Evolutionary conservation across 2,797 vertebrate species (phyloP), one percentile per base, ranked within the genome.

Genomic region (Sternarchorhynchus goeldii): DNA sequence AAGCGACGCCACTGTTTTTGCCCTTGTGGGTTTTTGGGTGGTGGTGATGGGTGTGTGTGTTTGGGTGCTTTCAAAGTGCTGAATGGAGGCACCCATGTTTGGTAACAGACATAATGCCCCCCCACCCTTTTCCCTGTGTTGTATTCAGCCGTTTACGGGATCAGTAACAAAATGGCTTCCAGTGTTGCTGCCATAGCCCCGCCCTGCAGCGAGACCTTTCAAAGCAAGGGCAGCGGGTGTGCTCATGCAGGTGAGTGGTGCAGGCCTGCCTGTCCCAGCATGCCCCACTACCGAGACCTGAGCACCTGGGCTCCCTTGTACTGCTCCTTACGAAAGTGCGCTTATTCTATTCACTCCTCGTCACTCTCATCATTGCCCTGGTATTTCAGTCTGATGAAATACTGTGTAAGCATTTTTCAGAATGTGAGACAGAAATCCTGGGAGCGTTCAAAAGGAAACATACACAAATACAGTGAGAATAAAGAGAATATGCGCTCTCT

Each of bases 231-330:
- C 70, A 73, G 4, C 55, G n/a, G 70, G 79, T 79, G 67, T 68
- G 71, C 71, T 73, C 78, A 79, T 69, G 81, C 69, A 75, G 65
- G 78, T 76, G 60, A 57, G 78, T 79, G 84, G 56, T 67, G 70
- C 41, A 64, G 75, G 31, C 70, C 79, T 74, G 83, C 86, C 83
- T 87, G 86, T 86, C 83, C 45, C 67, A 89, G 88, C 85, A 88
- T 83, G 88, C 79, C 73, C 73, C 77, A 69, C 50, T 45, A 70
- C 82, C 83, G 39, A 86, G 72, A 67, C 74, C 73, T 21, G 58
- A 83, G 64, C 62, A 74, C 76, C 67, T 67, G 78, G 72, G 53
- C 21, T 75, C 10, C 2, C 57, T 62, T 4, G 6, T 57, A 41
- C 12, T 20, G 32, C 57, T 67, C n/a, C 66, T 55, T 45, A 70